Base-by-base conservation (phyloP, 1,140 invertebrate genomes). In the Drosophila aff. region DNA sequence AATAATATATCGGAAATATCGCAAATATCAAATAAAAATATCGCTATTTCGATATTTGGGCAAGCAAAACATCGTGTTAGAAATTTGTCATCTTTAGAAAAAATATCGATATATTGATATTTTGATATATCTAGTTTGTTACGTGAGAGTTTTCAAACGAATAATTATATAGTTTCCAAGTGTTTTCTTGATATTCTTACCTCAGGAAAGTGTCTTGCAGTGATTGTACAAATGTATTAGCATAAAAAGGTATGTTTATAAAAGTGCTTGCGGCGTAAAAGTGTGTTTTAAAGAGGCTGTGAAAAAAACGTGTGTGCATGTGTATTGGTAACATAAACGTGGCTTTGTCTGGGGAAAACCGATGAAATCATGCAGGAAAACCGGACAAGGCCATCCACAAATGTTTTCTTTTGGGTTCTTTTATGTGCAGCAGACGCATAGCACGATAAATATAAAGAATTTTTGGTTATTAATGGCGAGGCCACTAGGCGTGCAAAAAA, bases 191-290 rank as follows among this genome's bases (percentile, higher is more conserved):
- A 65, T 58, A 59, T 52, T 69, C 60, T 71, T 49, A 64, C 38
- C 57, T 64, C 61, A 60, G 44, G 66, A 76, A 85, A 90, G 78
- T 89, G 78, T 59, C 59, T 81, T 71, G 18, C 83, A 91, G 57
- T 76, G 63, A 72, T 67, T 82, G 64, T 85, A 80, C 86, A 82
- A 90, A 90, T 90, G 85, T 68, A 85, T 79, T 90, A 86, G 76
- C 69, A 41, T 55, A 53, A 76, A 85, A 79, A 91, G 85, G 85
- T 90, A 90, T 68, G 86, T 85, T 44, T 41, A 21, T 15, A n/a
- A 67, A 8, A 28, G 16, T n/a, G 21, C 41, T 15, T 38, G 3
- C 33, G 23, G n/a, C 8, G 16, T 16, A 18, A 26, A 49, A 81
- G 50, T n/a, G 61, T 18, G 16, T 26, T 53, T 49, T 16, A 10